Conservation (phyloP, 2,888 invertebrate genomes). For the Polydrusus tereticollis region DNA sequence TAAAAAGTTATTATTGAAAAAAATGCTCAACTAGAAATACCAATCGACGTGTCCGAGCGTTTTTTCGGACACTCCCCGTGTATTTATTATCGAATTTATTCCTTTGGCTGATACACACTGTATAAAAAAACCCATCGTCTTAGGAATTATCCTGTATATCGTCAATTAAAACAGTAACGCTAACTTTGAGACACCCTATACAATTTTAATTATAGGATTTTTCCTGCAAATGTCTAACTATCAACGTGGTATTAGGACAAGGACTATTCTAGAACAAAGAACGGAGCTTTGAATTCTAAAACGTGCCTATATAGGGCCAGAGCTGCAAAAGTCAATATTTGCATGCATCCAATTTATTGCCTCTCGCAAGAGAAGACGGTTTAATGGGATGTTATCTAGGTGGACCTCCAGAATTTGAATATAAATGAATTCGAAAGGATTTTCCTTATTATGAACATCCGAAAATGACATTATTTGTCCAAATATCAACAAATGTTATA, state of each 20-base stretch:
- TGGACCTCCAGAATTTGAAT: not conserved
- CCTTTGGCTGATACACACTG: no score
- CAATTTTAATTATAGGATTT: not conserved
- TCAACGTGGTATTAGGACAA: not conserved
- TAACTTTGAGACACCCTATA: no score
- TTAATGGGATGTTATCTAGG: not conserved
- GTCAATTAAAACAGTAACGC: not conserved
- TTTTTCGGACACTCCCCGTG: no score
- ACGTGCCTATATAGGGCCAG: not conserved
- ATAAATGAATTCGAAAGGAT: not conserved
- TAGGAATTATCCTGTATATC: no score
- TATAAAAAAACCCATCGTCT: no score
- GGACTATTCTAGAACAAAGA: not conserved
- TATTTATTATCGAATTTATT: no score
- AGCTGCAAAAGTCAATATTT: constrained; percentile 9
- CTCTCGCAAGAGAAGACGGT: not conserved
- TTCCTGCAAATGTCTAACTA: not conserved
- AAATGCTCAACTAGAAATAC: no score
- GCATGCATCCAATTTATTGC: not conserved
- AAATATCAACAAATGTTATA: no score
- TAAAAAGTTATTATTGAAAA: no score
- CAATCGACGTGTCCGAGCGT: no score
- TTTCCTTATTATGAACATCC: no score
- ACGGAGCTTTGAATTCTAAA: not conserved
- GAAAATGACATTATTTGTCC: no score